phyloP scores from a whole-genome alignment of 2,888 invertebrate genomes.

The Empis stercorea region DNA sequence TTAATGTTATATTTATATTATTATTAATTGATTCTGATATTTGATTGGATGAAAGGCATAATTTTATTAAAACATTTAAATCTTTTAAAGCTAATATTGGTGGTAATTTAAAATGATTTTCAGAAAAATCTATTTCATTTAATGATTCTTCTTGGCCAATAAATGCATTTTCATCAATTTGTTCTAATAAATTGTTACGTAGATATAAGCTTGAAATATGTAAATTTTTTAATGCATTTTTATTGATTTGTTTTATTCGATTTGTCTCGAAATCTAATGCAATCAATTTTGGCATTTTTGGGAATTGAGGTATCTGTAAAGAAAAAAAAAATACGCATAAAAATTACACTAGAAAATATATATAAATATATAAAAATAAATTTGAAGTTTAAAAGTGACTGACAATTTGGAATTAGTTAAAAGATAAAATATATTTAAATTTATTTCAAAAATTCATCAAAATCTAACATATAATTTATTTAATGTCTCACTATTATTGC shows the following conservation, averaged over 20 bases:
- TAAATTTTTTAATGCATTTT: conserved; percentile 69
- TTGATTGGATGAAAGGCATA: conserved; percentile 63
- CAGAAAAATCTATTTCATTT: conserved; percentile 65
- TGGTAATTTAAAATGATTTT: conserved; percentile 64
- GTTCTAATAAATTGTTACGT: conserved; percentile 61
- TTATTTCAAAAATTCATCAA: too few relatives aligned
- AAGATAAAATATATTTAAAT: too few relatives aligned
- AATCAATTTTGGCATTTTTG: conserved; percentile 52
- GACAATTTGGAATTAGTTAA: too few relatives aligned
- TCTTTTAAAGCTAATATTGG: conserved; percentile 61
- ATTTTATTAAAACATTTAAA: conserved; percentile 51
- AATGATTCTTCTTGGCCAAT: conserved; percentile 58
- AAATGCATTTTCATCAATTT: conserved; percentile 66
- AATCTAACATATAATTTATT: too few relatives aligned
- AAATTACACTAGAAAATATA: too few relatives aligned
- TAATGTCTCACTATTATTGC: too few relatives aligned
- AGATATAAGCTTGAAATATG: conserved; percentile 61
- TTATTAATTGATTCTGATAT: conserved; percentile 37
- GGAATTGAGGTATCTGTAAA: too few relatives aligned
- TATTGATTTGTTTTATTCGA: conserved; percentile 60
- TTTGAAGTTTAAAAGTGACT: too few relatives aligned
- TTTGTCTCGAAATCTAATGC: conserved; percentile 66
- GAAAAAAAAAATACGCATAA: too few relatives aligned
- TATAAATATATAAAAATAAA: too few relatives aligned
- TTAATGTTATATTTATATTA: conserved; percentile 39